phyloP scores from a whole-genome alignment of 2,113 vertebrate species.

The Rattus rattus region DNA sequence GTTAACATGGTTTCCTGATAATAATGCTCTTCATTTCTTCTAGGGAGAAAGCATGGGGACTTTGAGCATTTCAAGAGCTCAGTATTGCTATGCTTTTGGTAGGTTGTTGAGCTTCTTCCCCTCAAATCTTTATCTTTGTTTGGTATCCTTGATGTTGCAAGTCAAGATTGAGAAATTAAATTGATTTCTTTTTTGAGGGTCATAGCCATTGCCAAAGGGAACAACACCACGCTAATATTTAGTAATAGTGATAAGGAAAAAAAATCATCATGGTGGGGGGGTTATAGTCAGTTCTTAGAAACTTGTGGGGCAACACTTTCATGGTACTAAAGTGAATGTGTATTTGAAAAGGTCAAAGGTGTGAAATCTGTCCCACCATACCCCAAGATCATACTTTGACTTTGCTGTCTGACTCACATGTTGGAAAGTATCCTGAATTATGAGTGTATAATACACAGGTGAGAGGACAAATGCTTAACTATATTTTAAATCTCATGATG shows the following conservation, averaged over 20 bases:
- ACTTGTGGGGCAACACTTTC: not conserved
- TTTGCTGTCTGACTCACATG: not conserved
- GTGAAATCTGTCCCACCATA: not conserved
- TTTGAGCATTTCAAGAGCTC: not conserved
- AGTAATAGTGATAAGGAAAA: not conserved
- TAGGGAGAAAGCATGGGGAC: not conserved
- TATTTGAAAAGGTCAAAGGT: not conserved
- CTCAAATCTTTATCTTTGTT: constrained; percentile 37
- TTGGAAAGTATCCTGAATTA: not conserved
- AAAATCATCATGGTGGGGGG: not conserved
- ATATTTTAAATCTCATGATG: not conserved
- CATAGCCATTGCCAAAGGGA: not conserved
- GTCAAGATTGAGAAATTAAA: constrained; percentile 54
- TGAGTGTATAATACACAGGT: not conserved
- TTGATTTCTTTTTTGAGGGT: constrained; percentile 44
- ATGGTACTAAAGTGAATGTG: not conserved
- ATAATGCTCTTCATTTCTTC: not conserved
- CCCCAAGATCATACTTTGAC: constrained; percentile 8
- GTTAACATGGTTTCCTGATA: not conserved
- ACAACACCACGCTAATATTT: constrained; percentile 43
- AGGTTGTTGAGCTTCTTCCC: constrained; percentile 6
- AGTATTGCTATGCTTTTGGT: not conserved
- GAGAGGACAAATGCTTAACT: not conserved
- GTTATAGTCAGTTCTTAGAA: constrained; percentile 29
- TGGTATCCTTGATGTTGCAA: constrained; percentile 38